Evolutionary conservation across 2,113 vertebrate species (phyloP).

Genomic region (Plectropomus leopardus): DNA sequence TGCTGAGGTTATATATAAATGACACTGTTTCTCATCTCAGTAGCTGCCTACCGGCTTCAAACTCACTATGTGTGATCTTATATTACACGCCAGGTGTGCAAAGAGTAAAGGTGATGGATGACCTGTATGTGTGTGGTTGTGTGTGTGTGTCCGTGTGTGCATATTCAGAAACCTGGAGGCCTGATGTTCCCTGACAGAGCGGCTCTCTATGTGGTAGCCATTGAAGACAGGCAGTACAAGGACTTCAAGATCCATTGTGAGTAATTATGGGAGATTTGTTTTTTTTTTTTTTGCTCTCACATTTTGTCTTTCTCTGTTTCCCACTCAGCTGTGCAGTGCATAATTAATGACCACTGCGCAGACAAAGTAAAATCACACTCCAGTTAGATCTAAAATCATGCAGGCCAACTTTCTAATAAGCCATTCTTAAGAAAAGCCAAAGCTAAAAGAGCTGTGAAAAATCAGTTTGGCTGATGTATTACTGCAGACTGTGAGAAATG

Average conservation of each 20-base stretch:
- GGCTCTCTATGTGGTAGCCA: conserved; percentile 94
- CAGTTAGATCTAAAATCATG: not conserved
- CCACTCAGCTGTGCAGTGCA: conserved; percentile 8
- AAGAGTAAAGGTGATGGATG: conserved; percentile 50
- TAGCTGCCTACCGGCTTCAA: conserved; percentile 44
- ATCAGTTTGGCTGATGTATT: not conserved
- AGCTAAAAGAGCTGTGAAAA: not conserved
- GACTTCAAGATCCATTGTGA: conserved; percentile 99
- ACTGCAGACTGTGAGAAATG: conserved; percentile 3
- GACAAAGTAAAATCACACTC: conserved; percentile 12
- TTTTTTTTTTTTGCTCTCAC: not conserved
- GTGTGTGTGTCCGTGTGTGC: conserved; percentile 75
- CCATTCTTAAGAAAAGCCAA: not conserved
- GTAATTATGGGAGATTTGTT: conserved; percentile 49
- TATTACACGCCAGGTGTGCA: conserved; percentile 59
- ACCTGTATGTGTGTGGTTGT: conserved; percentile 50
- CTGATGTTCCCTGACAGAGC: conserved; percentile 99
- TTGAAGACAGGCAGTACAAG: conserved; percentile 98
- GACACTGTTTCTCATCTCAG: conserved; percentile 26
- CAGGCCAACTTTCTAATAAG: not conserved
- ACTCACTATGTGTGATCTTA: conserved; percentile 33
- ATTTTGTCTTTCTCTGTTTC: not conserved
- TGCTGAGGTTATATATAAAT: conserved; percentile 32
- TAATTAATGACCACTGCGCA: conserved; percentile 20
- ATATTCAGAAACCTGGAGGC: conserved; percentile 96